phyloP scores from a whole-genome alignment of 2,888 invertebrate genomes.

The Ethmia dodecea region DNA sequence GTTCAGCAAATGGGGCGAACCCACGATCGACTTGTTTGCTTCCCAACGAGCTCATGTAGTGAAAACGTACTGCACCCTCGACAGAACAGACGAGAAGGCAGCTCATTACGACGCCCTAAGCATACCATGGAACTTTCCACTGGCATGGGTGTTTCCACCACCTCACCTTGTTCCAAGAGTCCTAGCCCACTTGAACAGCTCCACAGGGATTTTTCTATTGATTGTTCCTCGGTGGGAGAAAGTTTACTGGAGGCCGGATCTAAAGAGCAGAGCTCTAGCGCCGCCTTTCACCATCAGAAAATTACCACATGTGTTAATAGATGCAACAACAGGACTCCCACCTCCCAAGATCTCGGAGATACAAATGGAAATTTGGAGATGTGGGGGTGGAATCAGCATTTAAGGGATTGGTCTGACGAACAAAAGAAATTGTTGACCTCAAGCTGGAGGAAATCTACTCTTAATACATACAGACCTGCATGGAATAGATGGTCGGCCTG shows the following conservation, averaged over 20 bases:
- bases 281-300: conserved; percentile 12
- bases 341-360: conserved; percentile 14
- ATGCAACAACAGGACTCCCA: conserved; percentile 10
- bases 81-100: neutral
- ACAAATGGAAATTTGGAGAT: conserved; percentile 17
- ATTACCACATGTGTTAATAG: conserved; percentile 10
- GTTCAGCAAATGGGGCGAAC: conserved; percentile 17
- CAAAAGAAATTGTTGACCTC: conserved; percentile 15
- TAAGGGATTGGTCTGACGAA: conserved; percentile 13
- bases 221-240: conserved; percentile 10
- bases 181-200: conserved; percentile 21
- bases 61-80: conserved; percentile 6
- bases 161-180: conserved; percentile 25
- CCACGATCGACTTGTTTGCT: conserved; percentile 18
- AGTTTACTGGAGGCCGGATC: conserved; percentile 19
- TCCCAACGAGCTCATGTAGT: conserved; percentile 12
- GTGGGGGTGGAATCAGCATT: conserved; percentile 20
- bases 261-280: conserved; percentile 14
- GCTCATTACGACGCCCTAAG: conserved; percentile 22
- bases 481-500: conserved; percentile 13
- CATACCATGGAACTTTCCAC: conserved; percentile 18
- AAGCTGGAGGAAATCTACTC: conserved; percentile 21
- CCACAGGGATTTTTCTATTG: conserved; percentile 13
- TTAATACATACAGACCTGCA: conserved; percentile 15
- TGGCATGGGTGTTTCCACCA: conserved; percentile 31